A percentile compares a stretch with the other conserved stretches of the same genome.
phyloP scores from a whole-genome alignment of 2,888 invertebrate species.

The Drosophila paramelanica region DNA sequence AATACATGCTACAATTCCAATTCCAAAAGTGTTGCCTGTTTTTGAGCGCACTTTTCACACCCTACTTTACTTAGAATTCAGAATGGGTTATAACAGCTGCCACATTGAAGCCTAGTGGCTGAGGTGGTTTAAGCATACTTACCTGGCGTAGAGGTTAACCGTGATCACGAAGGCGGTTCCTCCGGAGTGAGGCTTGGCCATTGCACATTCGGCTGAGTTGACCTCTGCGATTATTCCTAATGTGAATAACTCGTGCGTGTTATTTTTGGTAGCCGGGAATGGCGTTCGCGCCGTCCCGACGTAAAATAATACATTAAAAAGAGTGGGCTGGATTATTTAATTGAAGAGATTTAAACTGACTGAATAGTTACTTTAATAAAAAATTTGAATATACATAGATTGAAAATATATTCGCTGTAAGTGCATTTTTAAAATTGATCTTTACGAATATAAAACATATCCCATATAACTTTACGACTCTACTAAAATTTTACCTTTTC shows the following conservation, averaged over 20 bases:
- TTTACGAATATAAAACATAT: background rate
- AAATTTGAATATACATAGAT: background rate
- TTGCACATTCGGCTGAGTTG: constrained; percentile 48
- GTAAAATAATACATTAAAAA: constrained; percentile 11
- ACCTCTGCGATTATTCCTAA: constrained; percentile 67
- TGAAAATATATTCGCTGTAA: background rate
- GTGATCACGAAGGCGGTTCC: constrained; percentile 70
- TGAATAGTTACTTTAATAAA: background rate
- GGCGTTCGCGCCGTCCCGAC: constrained; percentile 88
- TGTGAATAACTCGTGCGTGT: constrained; percentile 62
- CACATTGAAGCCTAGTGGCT: background rate
- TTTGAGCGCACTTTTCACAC: background rate
- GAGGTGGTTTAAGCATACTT: constrained; percentile 64
- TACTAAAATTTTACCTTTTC: constrained; percentile 13
- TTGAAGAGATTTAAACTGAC: too few relatives aligned
- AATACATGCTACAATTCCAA: background rate
- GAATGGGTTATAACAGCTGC: constrained; percentile 12
- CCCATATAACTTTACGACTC: constrained; percentile 14
- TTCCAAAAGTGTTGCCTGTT: constrained; percentile 4
- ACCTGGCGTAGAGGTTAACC: constrained; percentile 82
- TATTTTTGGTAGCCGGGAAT: constrained; percentile 87
- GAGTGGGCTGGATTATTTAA: too few relatives aligned
- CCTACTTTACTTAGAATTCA: constrained; percentile 10
- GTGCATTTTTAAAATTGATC: constrained; percentile 17
- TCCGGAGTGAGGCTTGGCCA: constrained; percentile 27